Evolutionary conservation across 2,113 vertebrate species (phyloP).

Genomic region (Larimichthys crocea): DNA sequence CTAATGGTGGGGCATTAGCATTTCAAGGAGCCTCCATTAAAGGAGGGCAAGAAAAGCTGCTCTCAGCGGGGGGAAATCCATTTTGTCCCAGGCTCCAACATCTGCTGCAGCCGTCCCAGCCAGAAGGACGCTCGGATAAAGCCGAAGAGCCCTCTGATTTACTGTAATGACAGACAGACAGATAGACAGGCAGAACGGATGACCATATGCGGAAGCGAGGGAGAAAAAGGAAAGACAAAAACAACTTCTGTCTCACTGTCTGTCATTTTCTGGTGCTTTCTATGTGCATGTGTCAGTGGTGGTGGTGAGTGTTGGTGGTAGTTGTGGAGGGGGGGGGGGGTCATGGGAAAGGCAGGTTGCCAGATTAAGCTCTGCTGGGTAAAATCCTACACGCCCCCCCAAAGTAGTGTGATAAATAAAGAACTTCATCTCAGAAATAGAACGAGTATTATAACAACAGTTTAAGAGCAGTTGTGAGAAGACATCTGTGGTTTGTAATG

Average conservation of each 20-base stretch:
- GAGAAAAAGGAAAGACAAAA: slow-evolving; percentile 75
- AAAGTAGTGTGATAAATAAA: slow-evolving; percentile 22
- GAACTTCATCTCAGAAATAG: background rate
- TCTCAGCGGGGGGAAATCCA: slow-evolving; percentile 90
- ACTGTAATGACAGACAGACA: slow-evolving; percentile 88
- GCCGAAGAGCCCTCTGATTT: slow-evolving; percentile 93
- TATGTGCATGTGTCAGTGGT: slow-evolving; percentile 54
- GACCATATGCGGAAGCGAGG: slow-evolving; percentile 78
- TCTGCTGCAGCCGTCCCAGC: slow-evolving; percentile 95
- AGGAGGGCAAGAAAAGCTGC: slow-evolving; percentile 91
- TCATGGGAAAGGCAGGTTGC: slow-evolving; percentile 68
- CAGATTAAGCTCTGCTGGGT: slow-evolving; percentile 47
- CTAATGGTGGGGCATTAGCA: slow-evolving; percentile 92
- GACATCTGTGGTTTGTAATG: slow-evolving; percentile 53
- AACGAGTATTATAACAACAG: background rate
- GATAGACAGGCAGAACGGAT: slow-evolving; percentile 79
- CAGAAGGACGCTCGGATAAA: slow-evolving; percentile 94
- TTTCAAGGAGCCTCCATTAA: slow-evolving; percentile 95
- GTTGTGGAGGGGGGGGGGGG: slow-evolving; percentile 15
- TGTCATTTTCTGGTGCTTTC: slow-evolving; percentile 70
- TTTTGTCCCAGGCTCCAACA: slow-evolving; percentile 94
- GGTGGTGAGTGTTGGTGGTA: slow-evolving; percentile 8
- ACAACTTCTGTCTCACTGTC: slow-evolving; percentile 81
- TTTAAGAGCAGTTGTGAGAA: slow-evolving; percentile 27
- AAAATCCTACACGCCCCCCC: slow-evolving; percentile 30